A percentile compares a stretch with the other conserved stretches of the same genome.
phyloP scores from a whole-genome alignment of 2,113 vertebrate species.

The Elgaria multicarinata region DNA sequence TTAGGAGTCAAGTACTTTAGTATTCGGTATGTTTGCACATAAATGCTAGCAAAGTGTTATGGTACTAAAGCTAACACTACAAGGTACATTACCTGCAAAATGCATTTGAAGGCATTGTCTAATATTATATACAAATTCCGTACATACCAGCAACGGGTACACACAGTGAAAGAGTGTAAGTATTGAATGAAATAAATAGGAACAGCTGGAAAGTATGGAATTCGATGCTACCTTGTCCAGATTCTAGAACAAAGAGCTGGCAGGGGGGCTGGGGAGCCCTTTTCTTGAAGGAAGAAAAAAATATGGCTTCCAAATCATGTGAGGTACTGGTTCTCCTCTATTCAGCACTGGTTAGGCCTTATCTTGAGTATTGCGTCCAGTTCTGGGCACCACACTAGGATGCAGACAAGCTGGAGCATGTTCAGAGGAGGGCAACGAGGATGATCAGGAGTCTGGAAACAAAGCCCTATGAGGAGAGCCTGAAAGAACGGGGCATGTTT shows the following conservation, averaged over 20 bases:
- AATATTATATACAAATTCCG: background rate
- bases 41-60: background rate
- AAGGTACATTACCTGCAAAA: background rate
- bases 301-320: too few species aligned
- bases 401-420: too few species aligned
- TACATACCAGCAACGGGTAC: background rate
- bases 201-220: background rate
- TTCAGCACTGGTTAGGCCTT: too few species aligned
- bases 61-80: background rate
- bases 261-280: too few species aligned
- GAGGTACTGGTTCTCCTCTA: too few species aligned
- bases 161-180: background rate
- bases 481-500: too few species aligned
- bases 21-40: background rate
- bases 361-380: too few species aligned
- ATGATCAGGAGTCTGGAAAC: too few species aligned
- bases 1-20: background rate
- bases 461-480: too few species aligned
- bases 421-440: too few species aligned
- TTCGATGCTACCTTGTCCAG: background rate
- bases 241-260: background rate
- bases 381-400: too few species aligned
- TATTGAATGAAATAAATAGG: background rate
- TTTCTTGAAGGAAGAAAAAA: background rate
- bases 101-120: background rate